phyloP scores from a whole-genome alignment of 2,888 invertebrate genomes.

The Axea sp. region DNA sequence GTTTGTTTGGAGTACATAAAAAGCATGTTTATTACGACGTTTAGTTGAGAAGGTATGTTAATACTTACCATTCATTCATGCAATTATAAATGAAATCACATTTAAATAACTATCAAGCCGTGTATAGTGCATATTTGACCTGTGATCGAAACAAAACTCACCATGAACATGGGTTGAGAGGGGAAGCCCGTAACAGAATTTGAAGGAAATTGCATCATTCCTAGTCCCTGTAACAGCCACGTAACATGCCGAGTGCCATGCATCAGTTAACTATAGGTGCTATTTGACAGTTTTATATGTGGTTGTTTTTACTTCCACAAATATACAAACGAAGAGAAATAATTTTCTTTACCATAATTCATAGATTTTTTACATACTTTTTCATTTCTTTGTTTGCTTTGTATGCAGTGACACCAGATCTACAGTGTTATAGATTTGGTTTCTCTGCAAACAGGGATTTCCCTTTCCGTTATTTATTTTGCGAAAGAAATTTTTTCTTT shows the following conservation, averaged over 20 bases:
- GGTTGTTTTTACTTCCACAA: constrained; percentile 2
- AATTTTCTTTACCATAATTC: too few relatives aligned
- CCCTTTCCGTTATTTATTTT: too few relatives aligned
- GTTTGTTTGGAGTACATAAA: too few relatives aligned
- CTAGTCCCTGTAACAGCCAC: constrained; percentile 80
- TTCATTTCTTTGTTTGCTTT: too few relatives aligned
- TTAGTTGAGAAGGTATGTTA: too few relatives aligned
- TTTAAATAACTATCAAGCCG: not conserved
- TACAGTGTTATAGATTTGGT: too few relatives aligned
- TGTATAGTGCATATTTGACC: constrained; percentile 9
- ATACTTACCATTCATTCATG: constrained; percentile 15
- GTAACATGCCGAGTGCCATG: constrained; percentile 77
- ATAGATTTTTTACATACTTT: too few relatives aligned
- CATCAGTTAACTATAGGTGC: constrained; percentile 76
- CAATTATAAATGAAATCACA: not conserved
- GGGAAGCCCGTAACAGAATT: constrained; percentile 74
- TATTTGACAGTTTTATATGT: constrained; percentile 12
- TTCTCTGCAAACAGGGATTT: too few relatives aligned
- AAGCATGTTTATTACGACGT: too few relatives aligned
- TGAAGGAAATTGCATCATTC: constrained; percentile 79
- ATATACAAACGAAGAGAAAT: too few relatives aligned
- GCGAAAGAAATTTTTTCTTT: too few relatives aligned
- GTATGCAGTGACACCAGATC: too few relatives aligned
- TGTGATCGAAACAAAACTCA: constrained; percentile 69
- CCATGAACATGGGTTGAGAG: constrained; percentile 74